These are phyloP conservation scores for Nibea coibor DNA, from an alignment of 2,113 vertebrate genomes.

Conservation along the genomic window DNA sequence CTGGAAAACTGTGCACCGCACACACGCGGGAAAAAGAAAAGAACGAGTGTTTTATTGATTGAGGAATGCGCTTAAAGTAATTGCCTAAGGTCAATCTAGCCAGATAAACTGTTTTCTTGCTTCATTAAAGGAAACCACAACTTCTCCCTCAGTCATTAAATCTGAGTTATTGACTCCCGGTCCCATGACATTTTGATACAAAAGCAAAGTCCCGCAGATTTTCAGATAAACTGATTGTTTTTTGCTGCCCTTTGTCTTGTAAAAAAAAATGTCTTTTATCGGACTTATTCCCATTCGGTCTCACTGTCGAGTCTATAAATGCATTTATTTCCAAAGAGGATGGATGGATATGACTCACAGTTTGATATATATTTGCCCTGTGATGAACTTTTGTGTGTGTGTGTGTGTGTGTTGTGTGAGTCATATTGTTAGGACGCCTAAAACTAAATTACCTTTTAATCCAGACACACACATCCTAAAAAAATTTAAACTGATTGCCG, in stretches of 20 bases:
- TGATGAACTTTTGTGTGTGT: background rate
- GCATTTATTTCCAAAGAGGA: constrained; percentile 25
- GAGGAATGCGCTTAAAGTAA: constrained; percentile 75
- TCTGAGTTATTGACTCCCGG: constrained; percentile 71
- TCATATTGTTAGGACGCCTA: too few relatives aligned
- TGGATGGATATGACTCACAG: constrained; percentile 38
- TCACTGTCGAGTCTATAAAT: constrained; percentile 34
- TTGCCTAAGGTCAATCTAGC: constrained; percentile 74
- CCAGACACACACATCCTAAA: background rate
- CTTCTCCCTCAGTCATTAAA: constrained; percentile 72
- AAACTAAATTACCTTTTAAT: background rate
- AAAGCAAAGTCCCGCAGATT: constrained; percentile 58
- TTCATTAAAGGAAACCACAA: constrained; percentile 76
- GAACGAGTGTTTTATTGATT: constrained; percentile 72
- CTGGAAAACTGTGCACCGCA: background rate
- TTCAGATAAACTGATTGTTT: constrained; percentile 62
- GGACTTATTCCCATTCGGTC: constrained; percentile 22
- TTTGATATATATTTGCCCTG: constrained; percentile 6
- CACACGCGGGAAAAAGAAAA: constrained; percentile 18
- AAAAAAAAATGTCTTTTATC: constrained; percentile 48
- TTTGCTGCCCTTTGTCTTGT: constrained; percentile 61
- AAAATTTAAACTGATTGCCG: background rate
- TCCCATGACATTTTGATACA: constrained; percentile 76
- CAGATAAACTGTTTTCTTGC: constrained; percentile 78
- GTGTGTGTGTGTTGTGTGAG: too few relatives aligned